Evolutionary conservation across 2,113 vertebrate species (phyloP).

Genomic region (Apeltes quadracus): DNA sequence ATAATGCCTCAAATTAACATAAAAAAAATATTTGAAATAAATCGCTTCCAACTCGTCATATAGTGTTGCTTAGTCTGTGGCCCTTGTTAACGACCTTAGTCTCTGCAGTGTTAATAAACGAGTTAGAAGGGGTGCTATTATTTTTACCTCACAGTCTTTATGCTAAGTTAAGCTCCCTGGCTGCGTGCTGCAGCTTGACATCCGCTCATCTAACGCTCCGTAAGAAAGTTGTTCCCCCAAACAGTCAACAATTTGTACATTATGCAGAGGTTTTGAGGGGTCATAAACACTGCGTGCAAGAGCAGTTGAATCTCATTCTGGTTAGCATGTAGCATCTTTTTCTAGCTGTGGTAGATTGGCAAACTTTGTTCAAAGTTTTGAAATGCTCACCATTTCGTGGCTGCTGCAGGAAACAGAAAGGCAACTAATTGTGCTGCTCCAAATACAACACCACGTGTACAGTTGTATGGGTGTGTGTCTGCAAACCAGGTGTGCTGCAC

Average conservation of each 20-base stretch:
- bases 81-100: no score
- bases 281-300: neutral
- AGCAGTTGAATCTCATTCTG: neutral
- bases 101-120: neutral
- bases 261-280: neutral
- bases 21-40: no score
- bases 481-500: conserved; percentile 51
- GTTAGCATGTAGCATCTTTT: neutral
- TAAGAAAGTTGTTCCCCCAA: neutral
- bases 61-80: neutral
- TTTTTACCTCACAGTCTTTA: neutral
- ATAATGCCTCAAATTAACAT: neutral
- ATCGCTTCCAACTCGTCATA: neutral
- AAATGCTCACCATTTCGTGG: conserved; percentile 19
- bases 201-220: neutral
- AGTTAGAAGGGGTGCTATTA: neutral
- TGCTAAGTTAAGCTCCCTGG: neutral
- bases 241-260: neutral
- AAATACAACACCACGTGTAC: conserved; percentile 1
- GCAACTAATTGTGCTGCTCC: neutral
- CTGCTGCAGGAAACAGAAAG: neutral
- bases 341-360: neutral
- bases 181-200: neutral
- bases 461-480: conserved; percentile 13
- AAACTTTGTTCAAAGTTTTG: conserved; percentile 3